Conservation (phyloP, 53 echinoderm and acorn worm species). For the Henricia sp. region DNA sequence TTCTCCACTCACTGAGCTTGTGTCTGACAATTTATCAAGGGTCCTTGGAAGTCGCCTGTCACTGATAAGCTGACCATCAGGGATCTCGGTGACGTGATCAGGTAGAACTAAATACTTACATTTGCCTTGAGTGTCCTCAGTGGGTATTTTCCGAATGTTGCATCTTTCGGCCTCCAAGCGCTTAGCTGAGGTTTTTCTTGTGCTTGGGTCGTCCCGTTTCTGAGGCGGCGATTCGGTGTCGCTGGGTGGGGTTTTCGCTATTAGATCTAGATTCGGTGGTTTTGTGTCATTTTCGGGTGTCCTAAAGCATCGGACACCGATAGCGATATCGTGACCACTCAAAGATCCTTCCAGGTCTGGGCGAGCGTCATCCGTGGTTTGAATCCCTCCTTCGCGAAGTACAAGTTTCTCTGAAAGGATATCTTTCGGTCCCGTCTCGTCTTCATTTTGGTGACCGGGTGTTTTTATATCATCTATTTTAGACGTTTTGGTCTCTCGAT, state of each 20-base stretch:
- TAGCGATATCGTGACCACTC: conserved; percentile 22
- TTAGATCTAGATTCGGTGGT: background rate
- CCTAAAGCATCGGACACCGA: conserved; percentile 7
- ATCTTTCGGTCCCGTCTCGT: background rate
- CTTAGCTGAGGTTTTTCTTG: background rate
- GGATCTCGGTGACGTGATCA: background rate
- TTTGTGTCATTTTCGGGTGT: background rate
- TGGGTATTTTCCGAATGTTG: background rate
- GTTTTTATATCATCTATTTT: no score
- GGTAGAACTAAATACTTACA: conserved; percentile 12
- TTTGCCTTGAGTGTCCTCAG: background rate
- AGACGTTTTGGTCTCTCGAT: background rate
- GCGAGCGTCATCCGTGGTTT: background rate
- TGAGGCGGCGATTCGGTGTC: background rate
- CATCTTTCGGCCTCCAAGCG: background rate
- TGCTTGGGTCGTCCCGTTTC: background rate
- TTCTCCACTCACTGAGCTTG: no score
- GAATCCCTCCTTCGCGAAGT: background rate
- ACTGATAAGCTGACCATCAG: background rate
- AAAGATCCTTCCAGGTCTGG: background rate
- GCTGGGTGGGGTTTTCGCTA: background rate
- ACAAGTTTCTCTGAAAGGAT: background rate
- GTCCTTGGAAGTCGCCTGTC: no score
- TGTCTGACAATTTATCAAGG: no score
- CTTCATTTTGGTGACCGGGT: background rate